phyloP scores from a whole-genome alignment of 1,140 invertebrate species.

The Hypsibius dujardini region DNA sequence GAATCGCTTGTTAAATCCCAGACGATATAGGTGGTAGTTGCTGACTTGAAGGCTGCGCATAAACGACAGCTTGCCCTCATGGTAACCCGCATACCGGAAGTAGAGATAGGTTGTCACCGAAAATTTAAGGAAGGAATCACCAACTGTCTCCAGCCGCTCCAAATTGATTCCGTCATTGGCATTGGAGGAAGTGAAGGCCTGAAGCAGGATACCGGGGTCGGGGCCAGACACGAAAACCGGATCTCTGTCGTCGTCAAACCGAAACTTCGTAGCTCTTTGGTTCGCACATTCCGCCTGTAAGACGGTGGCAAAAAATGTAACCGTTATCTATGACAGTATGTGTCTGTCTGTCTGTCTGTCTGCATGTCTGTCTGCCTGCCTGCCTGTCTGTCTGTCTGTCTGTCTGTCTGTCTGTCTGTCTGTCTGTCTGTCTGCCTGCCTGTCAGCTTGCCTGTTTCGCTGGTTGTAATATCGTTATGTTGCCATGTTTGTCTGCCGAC shows the following conservation, averaged over 20 bases:
- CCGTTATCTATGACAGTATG: no score
- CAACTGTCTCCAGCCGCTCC: slow-evolving; percentile 91
- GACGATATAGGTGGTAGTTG: slow-evolving; percentile 70
- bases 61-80: slow-evolving; percentile 93
- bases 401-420: no score
- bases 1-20: slow-evolving; percentile 70
- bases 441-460: no score
- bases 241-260: slow-evolving; percentile 24
- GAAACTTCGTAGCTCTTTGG: no score
- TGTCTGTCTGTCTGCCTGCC: no score
- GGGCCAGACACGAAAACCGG: slow-evolving; percentile 44
- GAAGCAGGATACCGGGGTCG: slow-evolving; percentile 74
- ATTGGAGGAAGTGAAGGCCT: slow-evolving; percentile 96
- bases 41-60: slow-evolving; percentile 76
- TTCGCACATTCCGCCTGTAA: no score
- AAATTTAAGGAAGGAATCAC: slow-evolving; percentile 96
- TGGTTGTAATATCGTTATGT: no score
- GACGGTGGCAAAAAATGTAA: no score
- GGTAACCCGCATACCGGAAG: slow-evolving; percentile 81
- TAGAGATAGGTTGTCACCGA: slow-evolving; percentile 94
- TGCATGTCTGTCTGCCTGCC: no score
- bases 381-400: no score
- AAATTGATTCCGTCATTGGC: slow-evolving; percentile 97
- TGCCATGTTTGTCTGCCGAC: no score
- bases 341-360: no score